These are phyloP conservation scores for Furnarius figulus DNA, from an alignment of 2,113 vertebrate genomes.

Conservation along the genomic window DNA sequence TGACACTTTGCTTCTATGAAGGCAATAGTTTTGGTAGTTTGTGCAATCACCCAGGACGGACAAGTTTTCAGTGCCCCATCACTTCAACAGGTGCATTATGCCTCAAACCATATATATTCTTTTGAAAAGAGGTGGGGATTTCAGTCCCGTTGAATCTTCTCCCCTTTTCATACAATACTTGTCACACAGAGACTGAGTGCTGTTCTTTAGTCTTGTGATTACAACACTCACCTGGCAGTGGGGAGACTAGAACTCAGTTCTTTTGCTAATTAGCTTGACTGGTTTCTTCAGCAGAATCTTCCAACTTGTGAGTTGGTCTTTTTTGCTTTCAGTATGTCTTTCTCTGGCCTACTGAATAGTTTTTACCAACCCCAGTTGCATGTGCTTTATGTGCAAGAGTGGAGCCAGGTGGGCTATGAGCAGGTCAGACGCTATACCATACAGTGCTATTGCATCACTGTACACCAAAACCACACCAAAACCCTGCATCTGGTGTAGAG, in stretches of 20 bases:
- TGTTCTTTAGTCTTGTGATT: not conserved
- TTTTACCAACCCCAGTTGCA: not conserved
- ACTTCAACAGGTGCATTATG: not conserved
- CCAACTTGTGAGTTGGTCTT: not conserved
- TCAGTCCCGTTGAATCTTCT: not conserved
- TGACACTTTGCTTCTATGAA: not conserved
- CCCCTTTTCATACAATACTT: not conserved
- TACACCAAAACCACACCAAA: not conserved
- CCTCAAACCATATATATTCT: not conserved
- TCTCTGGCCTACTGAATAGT: not conserved
- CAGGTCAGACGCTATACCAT: not conserved
- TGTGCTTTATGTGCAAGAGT: rapidly evolving
- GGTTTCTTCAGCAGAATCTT: not conserved
- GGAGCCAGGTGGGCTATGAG: not conserved
- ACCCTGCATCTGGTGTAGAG: not conserved
- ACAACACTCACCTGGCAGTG: not conserved
- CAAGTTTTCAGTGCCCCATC: not conserved
- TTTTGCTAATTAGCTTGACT: not conserved
- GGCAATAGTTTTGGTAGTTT: not conserved
- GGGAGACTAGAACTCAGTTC: not conserved
- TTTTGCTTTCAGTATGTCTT: not conserved
- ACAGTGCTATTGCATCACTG: not conserved
- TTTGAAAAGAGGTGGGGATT: not conserved
- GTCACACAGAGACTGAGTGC: not conserved
- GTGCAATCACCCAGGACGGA: not conserved